Evolutionary conservation across 2,888 invertebrate genomes (phyloP).

Genomic region (Parnassius smintheus): DNA sequence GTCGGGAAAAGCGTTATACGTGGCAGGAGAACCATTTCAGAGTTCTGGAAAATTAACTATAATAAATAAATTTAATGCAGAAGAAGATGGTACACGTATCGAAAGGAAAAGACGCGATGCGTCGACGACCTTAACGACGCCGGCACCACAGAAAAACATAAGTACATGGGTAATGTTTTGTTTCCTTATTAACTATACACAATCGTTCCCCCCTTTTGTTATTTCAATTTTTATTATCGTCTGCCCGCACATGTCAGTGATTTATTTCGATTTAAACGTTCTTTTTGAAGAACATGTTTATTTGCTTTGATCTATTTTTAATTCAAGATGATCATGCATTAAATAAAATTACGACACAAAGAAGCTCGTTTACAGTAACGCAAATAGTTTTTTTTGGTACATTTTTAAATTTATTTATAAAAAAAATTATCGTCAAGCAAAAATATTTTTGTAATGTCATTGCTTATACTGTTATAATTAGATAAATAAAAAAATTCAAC

Average conservation of each 20-base stretch:
- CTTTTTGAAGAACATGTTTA: not conserved
- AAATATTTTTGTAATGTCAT: too few species aligned
- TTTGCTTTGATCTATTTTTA: slow-evolving; percentile 31
- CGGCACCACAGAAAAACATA: slow-evolving; percentile 61
- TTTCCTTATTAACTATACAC: slow-evolving; percentile 56
- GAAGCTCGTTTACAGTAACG: not conserved
- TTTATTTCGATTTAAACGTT: slow-evolving; percentile 34
- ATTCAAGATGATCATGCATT: slow-evolving; percentile 27
- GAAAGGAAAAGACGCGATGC: slow-evolving; percentile 69
- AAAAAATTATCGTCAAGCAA: too few species aligned
- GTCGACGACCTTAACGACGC: slow-evolving; percentile 45
- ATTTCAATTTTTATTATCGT: slow-evolving; percentile 40
- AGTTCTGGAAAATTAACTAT: slow-evolving; percentile 50
- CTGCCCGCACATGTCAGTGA: slow-evolving; percentile 35
- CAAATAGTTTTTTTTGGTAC: too few species aligned
- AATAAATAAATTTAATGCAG: slow-evolving; percentile 53
- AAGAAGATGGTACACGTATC: slow-evolving; percentile 35
- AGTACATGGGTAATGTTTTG: slow-evolving; percentile 72
- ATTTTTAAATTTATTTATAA: too few species aligned
- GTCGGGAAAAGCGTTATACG: slow-evolving; percentile 58
- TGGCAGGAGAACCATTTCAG: slow-evolving; percentile 48
- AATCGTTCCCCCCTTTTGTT: slow-evolving; percentile 48
- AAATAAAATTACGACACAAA: too few species aligned
- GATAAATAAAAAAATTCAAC: too few species aligned
- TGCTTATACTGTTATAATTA: too few species aligned